A percentile compares a stretch with the other conserved stretches of the same genome.
These are phyloP conservation scores for Drosophila flavopinicola DNA, from an alignment of 2,888 invertebrate genomes.

Conservation along the genomic window DNA sequence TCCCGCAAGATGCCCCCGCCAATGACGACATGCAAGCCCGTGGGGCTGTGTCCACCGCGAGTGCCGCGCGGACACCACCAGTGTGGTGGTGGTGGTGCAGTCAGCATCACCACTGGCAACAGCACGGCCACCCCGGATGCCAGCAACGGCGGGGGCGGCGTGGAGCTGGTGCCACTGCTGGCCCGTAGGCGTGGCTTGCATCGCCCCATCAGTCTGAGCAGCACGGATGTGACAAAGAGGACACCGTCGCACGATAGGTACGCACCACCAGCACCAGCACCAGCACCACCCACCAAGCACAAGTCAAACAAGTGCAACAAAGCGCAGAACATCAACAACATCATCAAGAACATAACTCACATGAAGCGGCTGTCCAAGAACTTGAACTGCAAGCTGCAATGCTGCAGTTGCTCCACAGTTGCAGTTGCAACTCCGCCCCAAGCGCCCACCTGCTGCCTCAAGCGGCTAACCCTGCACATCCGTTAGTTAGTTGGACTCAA, in stretches of 20 bases:
- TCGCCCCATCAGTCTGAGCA: conserved; percentile 86
- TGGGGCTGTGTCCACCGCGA: conserved; percentile 77
- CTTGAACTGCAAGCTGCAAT: conserved; percentile 69
- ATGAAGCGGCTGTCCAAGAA: conserved; percentile 70
- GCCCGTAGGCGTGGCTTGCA: conserved; percentile 87
- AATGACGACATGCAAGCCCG: conserved; percentile 53
- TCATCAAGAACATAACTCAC: conserved; percentile 72
- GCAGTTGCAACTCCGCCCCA: conserved; percentile 23
- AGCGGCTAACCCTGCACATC: conserved; percentile 84
- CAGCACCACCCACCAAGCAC: conserved; percentile 56
- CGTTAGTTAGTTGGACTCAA: conserved; percentile 75
- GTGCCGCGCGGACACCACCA: conserved; percentile 48
- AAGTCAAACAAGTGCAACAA: conserved; percentile 61
- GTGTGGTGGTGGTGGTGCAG: too few species aligned
- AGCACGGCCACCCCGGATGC: conserved; percentile 29
- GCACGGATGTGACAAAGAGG: conserved; percentile 86
- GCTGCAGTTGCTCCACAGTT: conserved; percentile 62
- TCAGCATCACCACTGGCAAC: conserved; percentile 45
- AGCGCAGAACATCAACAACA: conserved; percentile 68
- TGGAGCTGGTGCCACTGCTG: conserved; percentile 91
- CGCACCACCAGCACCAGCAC: too few species aligned
- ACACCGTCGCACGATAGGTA: conserved; percentile 84
- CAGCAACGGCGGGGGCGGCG: conserved; percentile 86
- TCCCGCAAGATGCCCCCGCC: conserved; percentile 44
- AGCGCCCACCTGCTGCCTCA: conserved; percentile 81